Base-by-base conservation (phyloP, 2,797 vertebrate genomes). In the Myiotriccus ornatus region DNA sequence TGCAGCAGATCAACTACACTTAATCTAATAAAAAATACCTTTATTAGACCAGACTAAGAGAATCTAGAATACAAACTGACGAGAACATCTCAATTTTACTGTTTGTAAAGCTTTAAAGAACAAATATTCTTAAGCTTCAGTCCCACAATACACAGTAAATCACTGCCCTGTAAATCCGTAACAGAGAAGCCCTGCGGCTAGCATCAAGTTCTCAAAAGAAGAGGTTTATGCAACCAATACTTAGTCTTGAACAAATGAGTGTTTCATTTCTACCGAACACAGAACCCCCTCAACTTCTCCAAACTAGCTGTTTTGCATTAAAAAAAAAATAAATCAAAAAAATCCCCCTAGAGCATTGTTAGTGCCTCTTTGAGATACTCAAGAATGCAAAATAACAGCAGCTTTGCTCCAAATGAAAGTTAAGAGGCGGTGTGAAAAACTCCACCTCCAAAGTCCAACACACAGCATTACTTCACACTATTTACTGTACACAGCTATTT, bases 91-190 rank as follows among this genome's bases (percentile, higher is more conserved):
- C 41, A 23, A 63, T 91, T 91, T 78, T 55, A 84, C 52, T 10
- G 1, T 59, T 75, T 69, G 30, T 20, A 52, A 95, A 84, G 76
- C 52, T 76, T 25, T 46, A 28, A 76, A 87, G 60, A 60, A 65
- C 32, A 69, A 93, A 76, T n/a, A 82, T 50, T 70, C 32, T 59
- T 81, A 52, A 60, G 25, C 32, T 39, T 34, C 55, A 82, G 74
- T 57, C 39, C 35, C 47, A 96, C 91, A 95, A 91, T 81, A 84
- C 1, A 2, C 3, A 78, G 34, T 94, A 96, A 93, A 94, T 91
- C 80, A 88, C 35, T 91, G 37, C 18, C 27, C 74, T 62, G 34
- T 81, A 95, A 96, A 95, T 57, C 30, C 1, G 0, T 18, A 90
- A 59, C 49, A 89, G 49, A 84, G 62, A 39, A 93, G 80, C 77